A percentile compares a stretch with the other conserved stretches of the same genome.
Evolutionary conservation across 2,797 vertebrate species (phyloP).

Genomic region (Takifugu rubripes): DNA sequence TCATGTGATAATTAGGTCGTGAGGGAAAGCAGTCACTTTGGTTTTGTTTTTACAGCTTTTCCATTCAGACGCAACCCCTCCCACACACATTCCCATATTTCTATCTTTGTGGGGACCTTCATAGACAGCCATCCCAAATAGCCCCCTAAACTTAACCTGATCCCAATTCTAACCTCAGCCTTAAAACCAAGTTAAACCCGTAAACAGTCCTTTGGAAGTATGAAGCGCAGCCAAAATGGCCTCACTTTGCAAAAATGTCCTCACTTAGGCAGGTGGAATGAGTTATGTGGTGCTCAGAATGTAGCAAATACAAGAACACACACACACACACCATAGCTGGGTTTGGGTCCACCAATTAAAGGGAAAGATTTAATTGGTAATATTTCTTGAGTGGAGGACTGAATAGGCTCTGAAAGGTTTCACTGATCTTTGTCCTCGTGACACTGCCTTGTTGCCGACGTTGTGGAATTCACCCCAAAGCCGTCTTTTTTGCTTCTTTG

Average conservation of each 20-base stretch:
- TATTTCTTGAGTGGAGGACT: neutral
- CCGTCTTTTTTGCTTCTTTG: slow-evolving; percentile 17
- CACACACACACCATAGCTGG: slow-evolving; percentile 18
- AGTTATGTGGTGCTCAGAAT: too few species aligned
- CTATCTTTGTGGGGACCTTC: neutral
- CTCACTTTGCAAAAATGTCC: too few species aligned
- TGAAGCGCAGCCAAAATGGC: too few species aligned
- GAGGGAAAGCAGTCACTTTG: slow-evolving; percentile 50
- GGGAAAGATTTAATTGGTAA: slow-evolving; percentile 25
- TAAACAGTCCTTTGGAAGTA: too few species aligned
- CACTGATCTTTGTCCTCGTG: too few species aligned
- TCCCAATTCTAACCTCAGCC: too few species aligned
- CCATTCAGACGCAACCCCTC: slow-evolving; percentile 26
- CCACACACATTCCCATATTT: slow-evolving; percentile 26
- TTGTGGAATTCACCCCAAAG: slow-evolving; percentile 2
- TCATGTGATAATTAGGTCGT: slow-evolving; percentile 66
- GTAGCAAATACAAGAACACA: slow-evolving; percentile 26
- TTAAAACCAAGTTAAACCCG: too few species aligned
- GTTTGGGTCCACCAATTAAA: slow-evolving; percentile 3
- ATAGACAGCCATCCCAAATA: too few species aligned
- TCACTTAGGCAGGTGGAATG: too few species aligned
- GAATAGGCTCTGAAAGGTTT: neutral
- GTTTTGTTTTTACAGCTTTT: slow-evolving; percentile 43
- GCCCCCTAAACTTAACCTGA: too few species aligned
- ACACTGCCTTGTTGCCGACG: neutral